phyloP scores from a whole-genome alignment of 2,113 vertebrate species.

The Larimichthys crocea region DNA sequence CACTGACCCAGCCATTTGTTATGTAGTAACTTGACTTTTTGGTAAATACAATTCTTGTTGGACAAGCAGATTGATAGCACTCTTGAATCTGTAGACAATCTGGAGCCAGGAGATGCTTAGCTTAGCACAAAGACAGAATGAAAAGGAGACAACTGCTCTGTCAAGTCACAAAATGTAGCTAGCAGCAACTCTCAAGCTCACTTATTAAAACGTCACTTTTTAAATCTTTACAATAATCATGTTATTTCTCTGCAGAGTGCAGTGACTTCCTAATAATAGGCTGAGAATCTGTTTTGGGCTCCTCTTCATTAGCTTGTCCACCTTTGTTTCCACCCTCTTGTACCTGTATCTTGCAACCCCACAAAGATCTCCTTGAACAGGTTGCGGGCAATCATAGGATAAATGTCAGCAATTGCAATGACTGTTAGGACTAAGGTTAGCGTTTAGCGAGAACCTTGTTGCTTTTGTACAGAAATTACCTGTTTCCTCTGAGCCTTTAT shows the following conservation, averaged over 20 bases:
- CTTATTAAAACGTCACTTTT: neutral
- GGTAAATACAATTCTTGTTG: neutral
- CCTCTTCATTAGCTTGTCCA: too few species aligned
- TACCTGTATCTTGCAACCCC: constrained; percentile 93
- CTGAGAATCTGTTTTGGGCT: too few species aligned
- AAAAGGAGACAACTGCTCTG: neutral
- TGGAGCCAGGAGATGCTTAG: neutral
- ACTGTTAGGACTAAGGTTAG: too few species aligned
- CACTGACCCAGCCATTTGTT: constrained; percentile 12
- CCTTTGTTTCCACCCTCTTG: constrained; percentile 67
- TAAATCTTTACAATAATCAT: neutral
- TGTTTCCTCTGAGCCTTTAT: neutral
- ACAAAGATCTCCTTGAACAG: constrained; percentile 98
- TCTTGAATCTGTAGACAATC: neutral
- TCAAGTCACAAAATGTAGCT: neutral
- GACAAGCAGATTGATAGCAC: too few species aligned
- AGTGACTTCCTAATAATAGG: too few species aligned
- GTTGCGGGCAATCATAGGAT: constrained; percentile 92
- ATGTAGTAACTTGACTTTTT: neutral
- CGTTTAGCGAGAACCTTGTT: neutral
- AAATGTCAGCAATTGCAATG: constrained; percentile 84
- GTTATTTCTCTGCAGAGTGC: too few species aligned
- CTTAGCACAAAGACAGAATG: neutral
- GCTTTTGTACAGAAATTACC: neutral
- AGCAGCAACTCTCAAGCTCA: neutral